phyloP scores from a whole-genome alignment of 2,797 vertebrate species.

The Linurgus olivaceus region DNA sequence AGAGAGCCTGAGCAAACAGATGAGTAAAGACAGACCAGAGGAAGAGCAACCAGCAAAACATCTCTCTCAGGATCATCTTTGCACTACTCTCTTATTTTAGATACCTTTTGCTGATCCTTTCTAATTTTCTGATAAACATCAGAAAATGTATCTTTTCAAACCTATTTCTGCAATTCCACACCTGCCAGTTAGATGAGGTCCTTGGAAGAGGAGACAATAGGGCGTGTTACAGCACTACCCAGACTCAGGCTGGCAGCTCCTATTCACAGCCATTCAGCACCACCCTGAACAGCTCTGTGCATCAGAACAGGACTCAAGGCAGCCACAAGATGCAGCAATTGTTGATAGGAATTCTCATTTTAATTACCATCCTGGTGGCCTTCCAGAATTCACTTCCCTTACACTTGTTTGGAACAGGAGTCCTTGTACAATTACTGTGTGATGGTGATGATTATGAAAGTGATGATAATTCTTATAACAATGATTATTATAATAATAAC shows the following conservation, averaged over 20 bases:
- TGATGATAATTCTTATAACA: not conserved
- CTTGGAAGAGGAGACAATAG: not conserved
- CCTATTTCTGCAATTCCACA: not conserved
- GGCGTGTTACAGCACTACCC: fast-evolving
- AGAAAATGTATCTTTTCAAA: not conserved
- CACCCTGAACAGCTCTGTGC: not conserved
- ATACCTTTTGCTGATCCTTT: not conserved
- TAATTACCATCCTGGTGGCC: not conserved
- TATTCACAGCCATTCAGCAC: not conserved
- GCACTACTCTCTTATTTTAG: not conserved
- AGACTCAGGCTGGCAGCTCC: not conserved
- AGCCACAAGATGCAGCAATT: not conserved
- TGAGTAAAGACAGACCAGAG: not conserved
- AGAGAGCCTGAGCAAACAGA: not conserved
- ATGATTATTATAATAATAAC: not conserved
- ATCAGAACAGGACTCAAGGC: not conserved
- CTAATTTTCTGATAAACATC: not conserved
- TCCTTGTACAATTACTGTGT: not conserved
- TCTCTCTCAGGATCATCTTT: fast-evolving
- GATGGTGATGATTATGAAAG: not conserved
- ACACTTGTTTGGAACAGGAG: not conserved
- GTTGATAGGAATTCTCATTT: not conserved
- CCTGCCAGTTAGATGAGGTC: not conserved
- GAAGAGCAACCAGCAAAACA: not conserved
- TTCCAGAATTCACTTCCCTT: not conserved